Evolutionary conservation across 1,140 invertebrate genomes (phyloP).

Genomic region (Monomorium pharaonis): DNA sequence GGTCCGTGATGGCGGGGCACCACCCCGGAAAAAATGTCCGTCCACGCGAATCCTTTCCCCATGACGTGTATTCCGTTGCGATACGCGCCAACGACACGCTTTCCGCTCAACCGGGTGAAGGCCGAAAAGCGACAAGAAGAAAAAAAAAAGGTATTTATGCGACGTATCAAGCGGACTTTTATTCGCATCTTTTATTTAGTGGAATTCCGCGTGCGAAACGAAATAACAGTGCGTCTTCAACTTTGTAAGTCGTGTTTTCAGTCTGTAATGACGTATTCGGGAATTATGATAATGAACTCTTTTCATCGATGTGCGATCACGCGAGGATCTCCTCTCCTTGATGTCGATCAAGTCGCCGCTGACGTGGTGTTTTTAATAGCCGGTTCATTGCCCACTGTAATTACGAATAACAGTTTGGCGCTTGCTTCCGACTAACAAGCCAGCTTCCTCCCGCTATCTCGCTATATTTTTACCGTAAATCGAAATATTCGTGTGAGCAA

Average conservation of each 20-base stretch:
- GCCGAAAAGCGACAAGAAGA: slow-evolving; percentile 58
- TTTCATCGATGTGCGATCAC: background rate
- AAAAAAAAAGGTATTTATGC: background rate
- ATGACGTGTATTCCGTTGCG: slow-evolving; percentile 72
- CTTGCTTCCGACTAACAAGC: background rate
- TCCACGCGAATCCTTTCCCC: slow-evolving; percentile 71
- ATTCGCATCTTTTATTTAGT: background rate
- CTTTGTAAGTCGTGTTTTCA: background rate
- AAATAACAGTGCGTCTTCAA: background rate
- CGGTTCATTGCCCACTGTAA: slow-evolving; percentile 31
- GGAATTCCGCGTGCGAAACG: background rate
- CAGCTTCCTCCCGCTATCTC: background rate
- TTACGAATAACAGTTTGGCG: background rate
- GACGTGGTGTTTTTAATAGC: background rate
- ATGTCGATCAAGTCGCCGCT: background rate
- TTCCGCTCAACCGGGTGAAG: slow-evolving; percentile 79
- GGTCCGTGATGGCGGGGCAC: slow-evolving; percentile 29
- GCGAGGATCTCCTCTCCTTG: background rate
- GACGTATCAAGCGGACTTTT: background rate
- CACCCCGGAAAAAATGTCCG: slow-evolving; percentile 53
- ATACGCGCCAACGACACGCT: slow-evolving; percentile 74
- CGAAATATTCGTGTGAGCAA: slow-evolving; percentile 5
- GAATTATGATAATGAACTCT: background rate
- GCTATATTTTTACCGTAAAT: slow-evolving; percentile 16
- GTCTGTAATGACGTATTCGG: background rate